Conservation (phyloP, 1,140 invertebrate genomes). For the Glomeris maerens region DNA sequence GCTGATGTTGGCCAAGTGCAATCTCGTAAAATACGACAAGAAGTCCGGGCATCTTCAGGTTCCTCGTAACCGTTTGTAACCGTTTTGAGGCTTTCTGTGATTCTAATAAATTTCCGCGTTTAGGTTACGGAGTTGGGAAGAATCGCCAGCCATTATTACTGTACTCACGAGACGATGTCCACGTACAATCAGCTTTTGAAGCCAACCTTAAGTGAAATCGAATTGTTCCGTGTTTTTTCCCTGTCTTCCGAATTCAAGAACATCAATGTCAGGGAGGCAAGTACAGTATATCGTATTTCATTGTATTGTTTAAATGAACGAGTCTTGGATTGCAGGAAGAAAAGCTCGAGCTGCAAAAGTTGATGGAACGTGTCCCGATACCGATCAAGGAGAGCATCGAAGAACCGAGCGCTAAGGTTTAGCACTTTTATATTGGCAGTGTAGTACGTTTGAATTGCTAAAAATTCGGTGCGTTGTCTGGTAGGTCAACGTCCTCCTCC, state of each 20-base stretch:
- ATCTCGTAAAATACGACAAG: constrained; percentile 88
- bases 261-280: constrained; percentile 73
- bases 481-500: constrained; percentile 74
- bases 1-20: constrained; percentile 73
- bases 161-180: constrained; percentile 89
- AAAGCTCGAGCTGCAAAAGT: constrained; percentile 89
- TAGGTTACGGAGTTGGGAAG: constrained; percentile 78
- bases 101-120: constrained; percentile 2
- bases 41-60: constrained; percentile 83
- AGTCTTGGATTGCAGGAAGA: constrained; percentile 51
- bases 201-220: constrained; percentile 92
- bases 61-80: constrained; percentile 1
- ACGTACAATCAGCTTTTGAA: constrained; percentile 95
- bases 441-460: background rate
- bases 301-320: constrained; percentile 1
- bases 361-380: constrained; percentile 95
- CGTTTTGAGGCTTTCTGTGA: background rate
- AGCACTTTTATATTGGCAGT: background rate
- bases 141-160: constrained; percentile 97
- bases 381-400: constrained; percentile 99
- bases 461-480: constrained; percentile 10
- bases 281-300: constrained; percentile 7
- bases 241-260: constrained; percentile 88
- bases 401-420: constrained; percentile 90
- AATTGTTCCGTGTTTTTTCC: constrained; percentile 96